Evolutionary conservation across 2,888 invertebrate species (phyloP).

Genomic region (Ephialtes manifestator): DNA sequence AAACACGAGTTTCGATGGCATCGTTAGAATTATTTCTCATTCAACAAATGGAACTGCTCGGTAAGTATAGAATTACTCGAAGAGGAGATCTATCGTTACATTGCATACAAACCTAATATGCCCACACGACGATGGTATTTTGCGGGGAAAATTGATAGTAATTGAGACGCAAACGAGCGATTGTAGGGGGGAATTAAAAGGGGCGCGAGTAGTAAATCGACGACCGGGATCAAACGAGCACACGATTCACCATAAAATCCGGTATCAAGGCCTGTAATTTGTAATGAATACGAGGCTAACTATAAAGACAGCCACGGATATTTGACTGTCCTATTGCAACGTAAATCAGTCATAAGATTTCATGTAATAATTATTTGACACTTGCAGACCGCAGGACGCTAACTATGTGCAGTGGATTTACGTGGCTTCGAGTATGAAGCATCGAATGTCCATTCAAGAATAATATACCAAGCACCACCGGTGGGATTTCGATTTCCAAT

Average conservation of each 20-base stretch:
- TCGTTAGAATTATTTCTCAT: conserved; percentile 11
- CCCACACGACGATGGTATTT: conserved; percentile 29
- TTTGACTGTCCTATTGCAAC: neutral
- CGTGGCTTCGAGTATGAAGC: neutral
- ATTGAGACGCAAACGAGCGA: conserved; percentile 75
- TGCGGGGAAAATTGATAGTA: conserved; percentile 76
- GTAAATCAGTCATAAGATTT: conserved; percentile 3
- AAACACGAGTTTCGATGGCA: neutral
- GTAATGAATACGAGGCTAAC: conserved; percentile 84
- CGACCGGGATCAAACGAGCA: conserved; percentile 13
- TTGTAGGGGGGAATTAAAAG: conserved; percentile 71
- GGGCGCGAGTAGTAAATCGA: conserved; percentile 59
- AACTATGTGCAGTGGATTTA: neutral
- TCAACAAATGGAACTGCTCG: neutral
- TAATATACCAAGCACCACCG: neutral
- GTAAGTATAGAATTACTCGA: neutral
- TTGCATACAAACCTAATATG: conserved; percentile 5
- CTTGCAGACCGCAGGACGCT: conserved; percentile 13
- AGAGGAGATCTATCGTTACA: neutral
- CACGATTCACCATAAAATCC: conserved; percentile 19
- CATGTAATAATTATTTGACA: conserved; percentile 3
- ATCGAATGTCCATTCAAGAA: neutral
- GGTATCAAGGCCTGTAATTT: conserved; percentile 78
- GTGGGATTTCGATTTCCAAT: conserved; percentile 2
- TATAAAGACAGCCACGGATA: conserved; percentile 68